Conservation (phyloP, 2,888 invertebrate genomes). For the Bursaphelenchus okinawaensis region DNA sequence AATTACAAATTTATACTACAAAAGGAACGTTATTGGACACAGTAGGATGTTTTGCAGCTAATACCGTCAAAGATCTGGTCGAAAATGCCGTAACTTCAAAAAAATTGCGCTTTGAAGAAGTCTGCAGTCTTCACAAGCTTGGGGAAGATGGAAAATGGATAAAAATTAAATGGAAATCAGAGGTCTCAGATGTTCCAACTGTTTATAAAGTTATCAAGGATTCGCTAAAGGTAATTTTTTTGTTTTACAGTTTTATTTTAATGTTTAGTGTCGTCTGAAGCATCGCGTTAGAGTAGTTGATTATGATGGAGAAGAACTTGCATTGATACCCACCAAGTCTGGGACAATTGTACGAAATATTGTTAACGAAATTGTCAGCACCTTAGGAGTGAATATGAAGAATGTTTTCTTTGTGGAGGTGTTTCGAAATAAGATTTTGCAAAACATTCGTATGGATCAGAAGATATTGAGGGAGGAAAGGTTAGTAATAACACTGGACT, state of each 20-base stretch:
- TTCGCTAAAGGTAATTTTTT: neutral
- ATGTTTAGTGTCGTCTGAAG: neutral
- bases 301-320: neutral
- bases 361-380: neutral
- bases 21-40: neutral
- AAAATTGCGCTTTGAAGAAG: neutral
- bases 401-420: neutral
- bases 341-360: neutral
- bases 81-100: neutral
- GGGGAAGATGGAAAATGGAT: neutral
- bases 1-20: neutral
- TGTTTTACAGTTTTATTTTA: neutral
- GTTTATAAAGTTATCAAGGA: neutral
- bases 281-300: neutral
- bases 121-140: neutral
- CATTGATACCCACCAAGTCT: neutral
- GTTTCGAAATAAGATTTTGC: neutral
- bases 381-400: neutral
- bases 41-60: neutral
- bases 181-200: neutral
- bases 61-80: neutral
- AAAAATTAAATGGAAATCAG: neutral
- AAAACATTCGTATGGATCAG: no score
- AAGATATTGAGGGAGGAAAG: neutral
- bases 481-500: neutral